Base-by-base conservation (phyloP, 2,888 invertebrate genomes). In the Apodemia zela region DNA sequence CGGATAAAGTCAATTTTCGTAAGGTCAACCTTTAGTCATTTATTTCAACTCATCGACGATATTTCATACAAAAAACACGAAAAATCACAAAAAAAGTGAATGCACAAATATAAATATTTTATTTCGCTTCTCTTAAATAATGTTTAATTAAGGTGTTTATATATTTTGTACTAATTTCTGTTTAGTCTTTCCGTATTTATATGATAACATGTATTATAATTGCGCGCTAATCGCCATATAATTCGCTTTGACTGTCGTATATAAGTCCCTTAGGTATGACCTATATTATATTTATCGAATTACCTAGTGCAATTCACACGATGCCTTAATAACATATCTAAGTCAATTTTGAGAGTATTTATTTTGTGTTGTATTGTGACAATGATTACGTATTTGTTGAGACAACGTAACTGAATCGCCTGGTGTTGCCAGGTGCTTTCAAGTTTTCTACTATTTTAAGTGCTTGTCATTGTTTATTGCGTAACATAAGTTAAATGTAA, bases 251-350 rank as follows among this genome's bases (percentile, higher is more conserved):
- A 88, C 87, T 89, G 90, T 90, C 84, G 88, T 89, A 82, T 86
- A 68, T 87, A 59, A 87, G 86, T 87, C 83, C 81, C 79, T 80
- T 87, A 84, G 78, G 79, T 80, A 76, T 76, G 79, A 82, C 66
- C 67, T 68, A 35, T 66, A 67, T 21, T 21, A 21, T 66, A 54
- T 80, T 47, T 83, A 81, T 82, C 83, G 81, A 85, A 80, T 82
- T 82, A 84, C 82, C 81, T 87, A 90, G 90, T 85, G 90, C 90
- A 88, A 85, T 91, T 91, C 91, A 91, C 91, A 85, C 79, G 91
- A 86, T 91, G 91, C 91, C 91, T 91, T 91, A 90, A 85, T 90
- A 90, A 89, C 89, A 89, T 89, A 90, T 91, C 91, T 90, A 91
- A 91, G 91, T 91, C 90, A 90, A 88, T 89, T 87, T 87, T 78